These are phyloP conservation scores for Ochropleura leucogaster DNA, from an alignment of 2,888 invertebrate genomes.

Conservation along the genomic window DNA sequence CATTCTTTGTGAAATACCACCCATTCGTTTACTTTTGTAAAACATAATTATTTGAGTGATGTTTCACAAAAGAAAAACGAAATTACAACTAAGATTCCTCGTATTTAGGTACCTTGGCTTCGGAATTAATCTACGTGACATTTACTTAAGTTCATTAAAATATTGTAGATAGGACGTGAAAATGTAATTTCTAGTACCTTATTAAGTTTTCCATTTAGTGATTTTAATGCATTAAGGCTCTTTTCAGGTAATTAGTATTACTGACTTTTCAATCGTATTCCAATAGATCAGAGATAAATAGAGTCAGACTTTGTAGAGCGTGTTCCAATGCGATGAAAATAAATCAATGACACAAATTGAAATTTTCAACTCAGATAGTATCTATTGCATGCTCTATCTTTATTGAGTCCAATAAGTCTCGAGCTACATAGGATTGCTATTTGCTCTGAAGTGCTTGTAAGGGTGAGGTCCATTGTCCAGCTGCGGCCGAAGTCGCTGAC, in stretches of 20 bases:
- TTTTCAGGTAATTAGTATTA: background rate
- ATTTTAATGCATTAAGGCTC: background rate
- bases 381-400: constrained; percentile 42
- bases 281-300: background rate
- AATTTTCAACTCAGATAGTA: constrained; percentile 1
- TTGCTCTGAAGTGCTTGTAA: constrained; percentile 58
- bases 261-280: background rate
- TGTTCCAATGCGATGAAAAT: background rate
- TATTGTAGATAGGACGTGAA: background rate
- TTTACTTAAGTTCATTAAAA: background rate
- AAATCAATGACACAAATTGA: constrained; percentile 3
- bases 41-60: constrained; percentile 25
- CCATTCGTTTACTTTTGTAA: constrained; percentile 23
- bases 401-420: constrained; percentile 28
- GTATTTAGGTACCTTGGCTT: background rate
- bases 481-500: constrained; percentile 84
- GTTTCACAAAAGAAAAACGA: background rate
- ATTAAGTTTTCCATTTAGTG: background rate
- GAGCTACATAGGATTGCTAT: constrained; percentile 39
- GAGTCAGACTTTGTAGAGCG: background rate
- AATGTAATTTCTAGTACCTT: background rate
- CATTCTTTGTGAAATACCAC: constrained; percentile 47
- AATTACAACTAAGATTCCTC: background rate
- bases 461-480: constrained; percentile 77
- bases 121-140: background rate